Percentiles rank a stretch among this genome's conserved stretches.
Evolutionary conservation across 2,113 vertebrate genomes (phyloP).

Genomic region (Sebastes schlegelii): DNA sequence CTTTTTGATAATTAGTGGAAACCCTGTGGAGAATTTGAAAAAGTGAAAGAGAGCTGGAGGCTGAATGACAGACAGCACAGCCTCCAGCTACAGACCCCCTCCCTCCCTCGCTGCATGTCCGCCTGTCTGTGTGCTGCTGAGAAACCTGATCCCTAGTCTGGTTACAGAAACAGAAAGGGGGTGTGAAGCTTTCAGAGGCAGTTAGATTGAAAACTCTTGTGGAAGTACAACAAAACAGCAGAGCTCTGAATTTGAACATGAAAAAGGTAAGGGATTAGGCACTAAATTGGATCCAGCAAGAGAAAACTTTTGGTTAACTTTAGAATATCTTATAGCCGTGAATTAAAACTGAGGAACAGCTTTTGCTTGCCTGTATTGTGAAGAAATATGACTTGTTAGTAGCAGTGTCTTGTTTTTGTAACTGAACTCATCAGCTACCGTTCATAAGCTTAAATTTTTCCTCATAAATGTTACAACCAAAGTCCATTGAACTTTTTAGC

Average conservation of each 20-base stretch:
- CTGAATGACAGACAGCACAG: conserved; percentile 64
- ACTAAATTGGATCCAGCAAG: conserved; percentile 2
- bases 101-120: conserved; percentile 9
- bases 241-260: conserved; percentile 74
- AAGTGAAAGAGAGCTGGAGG: conserved; percentile 59
- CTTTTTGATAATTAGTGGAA: conserved; percentile 47
- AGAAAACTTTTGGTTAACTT: conserved; percentile 16
- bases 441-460: background rate
- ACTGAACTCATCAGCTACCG: background rate
- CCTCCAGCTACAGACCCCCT: conserved; percentile 57
- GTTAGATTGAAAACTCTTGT: conserved; percentile 80
- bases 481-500: background rate
- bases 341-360: conserved; percentile 4
- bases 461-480: background rate
- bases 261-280: conserved; percentile 76
- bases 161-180: conserved; percentile 77
- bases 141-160: conserved; percentile 79
- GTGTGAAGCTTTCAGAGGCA: conserved; percentile 77
- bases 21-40: conserved; percentile 33
- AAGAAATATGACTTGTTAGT: conserved; percentile 25
- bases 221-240: conserved; percentile 71
- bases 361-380: background rate
- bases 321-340: background rate
- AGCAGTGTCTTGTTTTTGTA: conserved; percentile 8
- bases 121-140: conserved; percentile 49